A percentile compares a stretch with the other conserved stretches of the same genome.
Evolutionary conservation across 2,888 invertebrate species (phyloP).

Genomic region (Esperia sulphurella): DNA sequence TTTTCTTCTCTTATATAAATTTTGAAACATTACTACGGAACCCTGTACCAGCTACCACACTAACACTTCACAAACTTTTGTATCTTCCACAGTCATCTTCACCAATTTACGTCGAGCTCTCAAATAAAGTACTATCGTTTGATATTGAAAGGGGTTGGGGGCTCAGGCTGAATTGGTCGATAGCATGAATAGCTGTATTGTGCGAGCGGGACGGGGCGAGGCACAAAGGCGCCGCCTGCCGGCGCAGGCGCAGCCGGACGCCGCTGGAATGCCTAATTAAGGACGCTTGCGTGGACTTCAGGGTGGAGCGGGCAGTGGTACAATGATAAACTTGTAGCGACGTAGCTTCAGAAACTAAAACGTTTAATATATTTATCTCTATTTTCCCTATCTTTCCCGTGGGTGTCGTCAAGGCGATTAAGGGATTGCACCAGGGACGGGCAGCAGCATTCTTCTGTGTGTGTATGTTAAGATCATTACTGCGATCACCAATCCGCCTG

Average conservation of each 20-base stretch:
- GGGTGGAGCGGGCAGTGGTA: constrained; percentile 26
- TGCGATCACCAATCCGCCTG: no score
- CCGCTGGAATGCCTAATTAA: constrained; percentile 76
- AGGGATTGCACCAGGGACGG: no score
- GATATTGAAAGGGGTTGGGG: constrained; percentile 55
- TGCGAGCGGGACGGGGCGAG: constrained; percentile 59
- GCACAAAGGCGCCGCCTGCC: constrained; percentile 68
- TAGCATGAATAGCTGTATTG: constrained; percentile 71
- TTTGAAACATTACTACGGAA: background rate
- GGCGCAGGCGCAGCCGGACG: constrained; percentile 73
- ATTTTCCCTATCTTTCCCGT: no score
- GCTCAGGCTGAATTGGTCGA: constrained; percentile 31
- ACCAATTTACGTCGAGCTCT: constrained; percentile 35
- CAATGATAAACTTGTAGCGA: constrained; percentile 13
- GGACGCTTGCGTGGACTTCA: constrained; percentile 72
- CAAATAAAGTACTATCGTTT: constrained; percentile 44
- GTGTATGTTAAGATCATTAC: no score
- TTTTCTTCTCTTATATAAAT: no score
- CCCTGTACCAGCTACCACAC: background rate
- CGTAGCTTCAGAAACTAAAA: no score
- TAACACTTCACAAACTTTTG: constrained; percentile 1
- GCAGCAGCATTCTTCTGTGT: no score
- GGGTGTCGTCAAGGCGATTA: no score
- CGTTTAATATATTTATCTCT: no score
- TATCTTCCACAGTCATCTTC: constrained; percentile 39